Evolutionary conservation across 2,113 vertebrate genomes (phyloP).

Genomic region (Myotis lucifugus): DNA sequence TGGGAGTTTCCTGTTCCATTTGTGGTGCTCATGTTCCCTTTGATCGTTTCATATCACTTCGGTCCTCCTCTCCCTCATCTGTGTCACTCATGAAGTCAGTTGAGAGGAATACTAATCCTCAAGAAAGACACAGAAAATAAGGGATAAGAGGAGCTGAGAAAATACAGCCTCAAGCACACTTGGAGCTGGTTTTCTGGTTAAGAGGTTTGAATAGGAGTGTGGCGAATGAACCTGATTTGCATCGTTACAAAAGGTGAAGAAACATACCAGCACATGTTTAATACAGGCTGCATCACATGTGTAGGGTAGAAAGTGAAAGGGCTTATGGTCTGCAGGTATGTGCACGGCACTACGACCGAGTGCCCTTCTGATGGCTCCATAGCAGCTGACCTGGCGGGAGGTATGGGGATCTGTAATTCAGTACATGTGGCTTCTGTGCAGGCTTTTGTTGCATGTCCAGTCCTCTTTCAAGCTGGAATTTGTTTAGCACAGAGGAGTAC

Average conservation of each 20-base stretch:
- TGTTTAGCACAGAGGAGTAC: background rate
- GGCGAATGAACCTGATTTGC: background rate
- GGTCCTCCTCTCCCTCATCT: background rate
- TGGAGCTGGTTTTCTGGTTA: background rate
- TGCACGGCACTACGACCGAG: background rate
- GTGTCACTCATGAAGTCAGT: background rate
- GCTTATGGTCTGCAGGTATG: background rate
- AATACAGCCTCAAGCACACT: background rate
- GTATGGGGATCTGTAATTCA: background rate
- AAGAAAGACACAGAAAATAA: background rate
- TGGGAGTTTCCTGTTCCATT: background rate
- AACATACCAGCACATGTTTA: accelerated
- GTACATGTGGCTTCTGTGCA: background rate
- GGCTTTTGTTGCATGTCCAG: background rate
- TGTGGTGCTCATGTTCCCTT: background rate
- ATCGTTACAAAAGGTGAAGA: background rate
- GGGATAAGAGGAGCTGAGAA: background rate
- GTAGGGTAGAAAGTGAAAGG: background rate
- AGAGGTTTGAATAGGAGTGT: background rate
- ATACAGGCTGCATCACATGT: accelerated
- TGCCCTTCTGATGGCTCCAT: accelerated
- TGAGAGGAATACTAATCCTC: background rate
- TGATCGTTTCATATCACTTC: accelerated
- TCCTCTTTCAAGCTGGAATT: background rate
- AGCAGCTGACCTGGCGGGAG: background rate